These are phyloP conservation scores for Crotalus horridus DNA, from an alignment of 2,113 vertebrate genomes.

Conservation along the genomic window DNA sequence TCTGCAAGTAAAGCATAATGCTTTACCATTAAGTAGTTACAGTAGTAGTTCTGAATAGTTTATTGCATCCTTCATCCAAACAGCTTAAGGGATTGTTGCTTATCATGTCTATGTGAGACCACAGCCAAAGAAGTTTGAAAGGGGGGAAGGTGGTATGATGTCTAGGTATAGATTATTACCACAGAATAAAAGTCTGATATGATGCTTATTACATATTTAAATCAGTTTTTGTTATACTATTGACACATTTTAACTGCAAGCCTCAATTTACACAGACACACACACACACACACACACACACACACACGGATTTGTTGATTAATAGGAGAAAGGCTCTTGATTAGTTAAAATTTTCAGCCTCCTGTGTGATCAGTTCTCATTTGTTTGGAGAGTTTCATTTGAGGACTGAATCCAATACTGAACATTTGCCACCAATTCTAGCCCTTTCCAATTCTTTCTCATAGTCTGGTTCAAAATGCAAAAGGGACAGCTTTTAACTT, in stretches of 20 bases:
- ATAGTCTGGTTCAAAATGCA: background rate
- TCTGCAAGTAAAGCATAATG: background rate
- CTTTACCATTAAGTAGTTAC: background rate
- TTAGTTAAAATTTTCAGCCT: slow-evolving; percentile 13
- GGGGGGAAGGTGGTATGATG: background rate
- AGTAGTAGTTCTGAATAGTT: background rate
- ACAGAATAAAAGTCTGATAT: background rate
- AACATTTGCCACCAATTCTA: background rate
- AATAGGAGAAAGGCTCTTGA: background rate
- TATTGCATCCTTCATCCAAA: background rate
- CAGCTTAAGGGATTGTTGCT: background rate
- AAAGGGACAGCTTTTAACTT: slow-evolving; percentile 7
- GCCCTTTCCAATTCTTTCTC: background rate
- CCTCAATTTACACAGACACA: background rate
- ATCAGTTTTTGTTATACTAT: background rate
- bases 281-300: background rate
- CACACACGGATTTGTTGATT: slow-evolving; percentile 6
- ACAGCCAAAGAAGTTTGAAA: background rate
- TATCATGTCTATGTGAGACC: background rate
- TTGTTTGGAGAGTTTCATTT: background rate
- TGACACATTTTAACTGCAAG: background rate
- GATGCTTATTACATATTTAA: background rate
- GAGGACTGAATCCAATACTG: background rate
- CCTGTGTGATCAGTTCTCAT: background rate
- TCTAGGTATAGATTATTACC: background rate